Base-by-base conservation (phyloP, 2,113 vertebrate species). In the Pomatorhinus ruficollis region DNA sequence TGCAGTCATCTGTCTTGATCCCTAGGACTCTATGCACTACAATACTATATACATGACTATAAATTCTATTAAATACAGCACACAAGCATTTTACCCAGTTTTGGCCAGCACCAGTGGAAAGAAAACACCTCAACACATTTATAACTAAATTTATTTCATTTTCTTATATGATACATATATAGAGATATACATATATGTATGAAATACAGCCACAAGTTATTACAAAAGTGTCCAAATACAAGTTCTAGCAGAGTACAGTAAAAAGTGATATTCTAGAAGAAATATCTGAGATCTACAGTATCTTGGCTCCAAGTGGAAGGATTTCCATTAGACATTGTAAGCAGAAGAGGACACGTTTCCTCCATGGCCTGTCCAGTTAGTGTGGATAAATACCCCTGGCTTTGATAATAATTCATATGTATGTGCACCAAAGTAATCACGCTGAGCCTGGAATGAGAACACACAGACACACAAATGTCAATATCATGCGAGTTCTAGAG, bases 351-450 rank as follows among this genome's bases (percentile, higher is more conserved):
- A 99, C 87, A 99, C 98, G 0, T 90, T 99, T 90, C 99, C 99
- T 1, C 99, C 99, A 0, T 98, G 98, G 66, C 99, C 99, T 0
- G 99, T 99, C 99, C 99, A 99, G 97, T 99, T 99, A 33, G 99
- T 99, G 95, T 99, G 99, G 98, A 99, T 91, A 60, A 98, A 99
- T 2, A 92, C 88, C 12, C 99, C 99, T 0, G 99, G 99, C 30
- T 98, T 98, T 10, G 98, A 97, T 45, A 99, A 95, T 17, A 99
- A 97, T 71, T 99, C 99, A 0, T 99, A 99, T 0, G 99, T 99
- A 83, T 99, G 99, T 5, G 99, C 99, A 52, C 99, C 99, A 15
- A 99, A 99, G 97, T 99, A 99, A 95, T 99, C 99, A 6, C 99
- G 99, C 97, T 99, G 99, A 39, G 99, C 99, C 99, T 99, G 18